Percentiles rank a stretch among this genome's conserved stretches.
These are phyloP conservation scores for Thymelicus lineola DNA, from an alignment of 2,888 invertebrate genomes.

Conservation along the genomic window DNA sequence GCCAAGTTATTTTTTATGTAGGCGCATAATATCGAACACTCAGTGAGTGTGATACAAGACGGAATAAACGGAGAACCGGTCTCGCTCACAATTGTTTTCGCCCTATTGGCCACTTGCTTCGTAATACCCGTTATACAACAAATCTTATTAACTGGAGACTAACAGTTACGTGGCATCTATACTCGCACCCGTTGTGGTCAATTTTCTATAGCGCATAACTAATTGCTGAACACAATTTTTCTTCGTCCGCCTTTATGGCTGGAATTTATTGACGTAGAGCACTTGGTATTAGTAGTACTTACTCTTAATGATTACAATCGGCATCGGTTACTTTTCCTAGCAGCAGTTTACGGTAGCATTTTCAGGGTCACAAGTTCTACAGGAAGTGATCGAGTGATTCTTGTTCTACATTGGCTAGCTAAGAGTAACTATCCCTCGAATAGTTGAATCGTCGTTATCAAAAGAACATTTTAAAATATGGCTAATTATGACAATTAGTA, in stretches of 20 bases:
- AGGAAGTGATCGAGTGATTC: too few relatives aligned
- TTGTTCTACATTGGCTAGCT: too few relatives aligned
- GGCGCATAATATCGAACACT: slow-evolving; percentile 17
- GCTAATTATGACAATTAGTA: too few relatives aligned
- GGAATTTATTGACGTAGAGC: slow-evolving; percentile 23
- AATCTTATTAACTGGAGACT: slow-evolving; percentile 69
- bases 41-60: slow-evolving; percentile 32
- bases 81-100: slow-evolving; percentile 68
- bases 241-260: slow-evolving; percentile 42
- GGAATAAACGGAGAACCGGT: slow-evolving; percentile 58
- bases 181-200: slow-evolving; percentile 54
- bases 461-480: too few relatives aligned
- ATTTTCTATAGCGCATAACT: slow-evolving; percentile 58
- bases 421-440: too few relatives aligned
- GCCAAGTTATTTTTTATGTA: slow-evolving; percentile 13
- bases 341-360: too few relatives aligned
- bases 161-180: slow-evolving; percentile 64
- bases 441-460: too few relatives aligned
- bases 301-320: too few relatives aligned
- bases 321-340: too few relatives aligned
- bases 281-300: too few relatives aligned
- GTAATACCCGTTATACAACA: slow-evolving; percentile 74
- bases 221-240: slow-evolving; percentile 51
- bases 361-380: too few relatives aligned
- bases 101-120: slow-evolving; percentile 59